These are phyloP conservation scores for Alviniconcha strummeri DNA, from an alignment of 2,888 invertebrate genomes.

Conservation along the genomic window DNA sequence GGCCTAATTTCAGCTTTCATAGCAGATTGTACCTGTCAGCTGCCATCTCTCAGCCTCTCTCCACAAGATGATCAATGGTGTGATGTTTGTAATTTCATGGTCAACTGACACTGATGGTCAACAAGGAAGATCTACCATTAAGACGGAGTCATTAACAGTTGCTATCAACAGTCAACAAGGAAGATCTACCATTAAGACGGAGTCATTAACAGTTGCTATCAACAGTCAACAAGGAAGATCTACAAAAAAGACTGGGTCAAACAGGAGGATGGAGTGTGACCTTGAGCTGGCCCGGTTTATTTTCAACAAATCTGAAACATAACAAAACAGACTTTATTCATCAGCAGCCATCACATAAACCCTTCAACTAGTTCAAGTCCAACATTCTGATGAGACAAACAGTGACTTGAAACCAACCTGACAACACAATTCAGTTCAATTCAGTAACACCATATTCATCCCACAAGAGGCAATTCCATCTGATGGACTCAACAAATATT, in stretches of 20 bases:
- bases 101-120: too few species aligned
- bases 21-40: too few species aligned
- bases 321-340: background rate
- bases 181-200: background rate
- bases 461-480: background rate
- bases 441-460: too few species aligned
- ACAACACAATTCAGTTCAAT: too few species aligned
- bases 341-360: background rate
- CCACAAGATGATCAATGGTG: too few species aligned
- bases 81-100: too few species aligned
- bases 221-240: background rate
- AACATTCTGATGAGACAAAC: too few species aligned
- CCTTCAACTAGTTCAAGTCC: too few species aligned
- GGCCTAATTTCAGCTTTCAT: too few species aligned
- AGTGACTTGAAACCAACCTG: too few species aligned
- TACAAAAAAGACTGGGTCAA: background rate
- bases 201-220: background rate
- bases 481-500: background rate
- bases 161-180: too few species aligned
- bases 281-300: constrained; percentile 46
- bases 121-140: background rate
- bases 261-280: constrained; percentile 39
- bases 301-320: constrained; percentile 48
- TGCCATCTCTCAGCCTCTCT: too few species aligned
- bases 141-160: background rate